Evolutionary conservation across 2,113 vertebrate genomes (phyloP).

Genomic region (Nothoprocta perdicaria): DNA sequence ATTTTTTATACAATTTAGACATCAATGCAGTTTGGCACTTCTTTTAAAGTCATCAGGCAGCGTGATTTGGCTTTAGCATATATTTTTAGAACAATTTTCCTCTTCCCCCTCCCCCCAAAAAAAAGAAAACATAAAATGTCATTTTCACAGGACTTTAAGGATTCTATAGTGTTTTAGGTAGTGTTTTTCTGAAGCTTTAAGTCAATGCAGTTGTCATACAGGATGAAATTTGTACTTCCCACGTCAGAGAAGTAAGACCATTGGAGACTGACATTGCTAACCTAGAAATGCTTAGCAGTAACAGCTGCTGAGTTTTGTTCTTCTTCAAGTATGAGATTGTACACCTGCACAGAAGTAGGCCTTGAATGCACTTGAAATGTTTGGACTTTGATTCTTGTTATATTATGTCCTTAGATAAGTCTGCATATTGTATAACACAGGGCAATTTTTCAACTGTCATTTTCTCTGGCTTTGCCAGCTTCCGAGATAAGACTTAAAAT

Average conservation of each 20-base stretch:
- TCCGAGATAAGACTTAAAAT: not conserved
- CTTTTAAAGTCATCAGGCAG: not conserved
- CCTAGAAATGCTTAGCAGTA: not conserved
- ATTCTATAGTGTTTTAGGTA: not conserved
- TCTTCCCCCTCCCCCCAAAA: not conserved
- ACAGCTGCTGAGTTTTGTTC: not conserved
- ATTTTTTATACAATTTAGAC: not conserved
- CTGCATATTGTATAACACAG: not conserved
- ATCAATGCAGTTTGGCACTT: not conserved
- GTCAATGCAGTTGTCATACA: not conserved
- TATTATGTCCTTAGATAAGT: not conserved
- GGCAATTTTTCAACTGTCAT: not conserved
- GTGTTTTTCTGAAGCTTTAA: not conserved
- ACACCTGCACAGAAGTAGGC: not conserved
- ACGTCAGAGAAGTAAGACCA: not conserved
- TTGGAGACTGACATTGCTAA: not conserved
- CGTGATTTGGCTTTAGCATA: rapidly evolving
- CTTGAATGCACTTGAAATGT: not conserved
- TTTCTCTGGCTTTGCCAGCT: not conserved
- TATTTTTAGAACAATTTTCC: not conserved
- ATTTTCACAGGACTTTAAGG: not conserved
- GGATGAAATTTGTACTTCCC: not conserved
- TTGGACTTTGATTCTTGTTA: not conserved
- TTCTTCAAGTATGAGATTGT: not conserved
- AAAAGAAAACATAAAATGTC: no score